Evolutionary conservation across 2,113 vertebrate species (phyloP).

Genomic region (Channa maculata): DNA sequence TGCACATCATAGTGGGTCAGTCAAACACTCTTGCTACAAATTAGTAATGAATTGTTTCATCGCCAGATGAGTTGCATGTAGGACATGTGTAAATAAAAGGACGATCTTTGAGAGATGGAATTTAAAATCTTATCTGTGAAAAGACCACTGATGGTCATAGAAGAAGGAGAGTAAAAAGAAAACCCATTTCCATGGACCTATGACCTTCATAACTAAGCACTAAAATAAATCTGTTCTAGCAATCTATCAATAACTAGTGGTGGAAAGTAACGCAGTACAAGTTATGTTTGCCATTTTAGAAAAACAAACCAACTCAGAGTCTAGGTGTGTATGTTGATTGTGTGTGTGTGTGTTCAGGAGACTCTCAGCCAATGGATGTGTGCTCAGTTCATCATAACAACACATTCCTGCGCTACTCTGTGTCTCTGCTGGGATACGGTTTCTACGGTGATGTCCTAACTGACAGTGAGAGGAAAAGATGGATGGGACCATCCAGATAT

Average conservation of each 20-base stretch:
- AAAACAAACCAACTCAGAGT: too few relatives aligned
- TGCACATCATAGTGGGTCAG: slow-evolving; percentile 94
- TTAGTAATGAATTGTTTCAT: background rate
- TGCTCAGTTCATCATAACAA: slow-evolving; percentile 89
- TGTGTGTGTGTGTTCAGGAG: slow-evolving; percentile 81
- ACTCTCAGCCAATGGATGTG: slow-evolving; percentile 94
- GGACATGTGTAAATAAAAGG: background rate
- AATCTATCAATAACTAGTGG: too few relatives aligned
- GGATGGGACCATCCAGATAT: slow-evolving; percentile 95
- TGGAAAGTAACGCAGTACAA: too few relatives aligned
- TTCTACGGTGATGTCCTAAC: slow-evolving; percentile 95
- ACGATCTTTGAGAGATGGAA: too few relatives aligned
- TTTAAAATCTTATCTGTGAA: too few relatives aligned
- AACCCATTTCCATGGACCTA: too few relatives aligned
- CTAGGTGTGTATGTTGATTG: too few relatives aligned
- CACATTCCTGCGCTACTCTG: slow-evolving; percentile 89
- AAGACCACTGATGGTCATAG: too few relatives aligned
- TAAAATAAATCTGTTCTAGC: too few relatives aligned
- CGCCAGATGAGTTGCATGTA: background rate
- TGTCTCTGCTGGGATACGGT: slow-evolving; percentile 95
- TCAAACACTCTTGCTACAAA: background rate
- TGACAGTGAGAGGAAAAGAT: slow-evolving; percentile 95
- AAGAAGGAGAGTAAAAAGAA: too few relatives aligned
- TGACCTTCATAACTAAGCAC: too few relatives aligned
- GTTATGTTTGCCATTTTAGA: too few relatives aligned